A percentile compares a stretch with the other conserved stretches of the same genome.
These are phyloP conservation scores for Antennarius maculatus DNA, from an alignment of 2,797 vertebrate species.

Conservation along the genomic window DNA sequence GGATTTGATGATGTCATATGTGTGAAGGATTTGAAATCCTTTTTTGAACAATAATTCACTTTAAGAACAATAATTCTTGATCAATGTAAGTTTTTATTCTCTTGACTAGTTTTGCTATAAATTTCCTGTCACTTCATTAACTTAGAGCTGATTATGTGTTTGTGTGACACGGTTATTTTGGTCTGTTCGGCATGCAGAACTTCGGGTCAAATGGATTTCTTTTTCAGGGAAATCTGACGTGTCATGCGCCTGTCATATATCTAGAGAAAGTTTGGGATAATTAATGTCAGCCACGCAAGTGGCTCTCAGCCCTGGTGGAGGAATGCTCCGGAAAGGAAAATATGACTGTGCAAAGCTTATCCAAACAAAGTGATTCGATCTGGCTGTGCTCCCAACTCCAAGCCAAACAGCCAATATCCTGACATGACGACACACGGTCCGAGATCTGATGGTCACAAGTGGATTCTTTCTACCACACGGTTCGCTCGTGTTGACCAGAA, in stretches of 20 bases:
- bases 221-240: neutral
- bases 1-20: too few relatives aligned
- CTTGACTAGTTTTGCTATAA: too few relatives aligned
- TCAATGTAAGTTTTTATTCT: too few relatives aligned
- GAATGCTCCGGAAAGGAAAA: conserved; percentile 44
- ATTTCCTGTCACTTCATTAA: conserved; percentile 8
- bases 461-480: conserved; percentile 49
- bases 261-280: conserved; percentile 44
- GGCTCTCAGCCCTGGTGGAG: conserved; percentile 32
- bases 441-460: conserved; percentile 49
- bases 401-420: conserved; percentile 50
- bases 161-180: conserved; percentile 20
- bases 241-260: conserved; percentile 39
- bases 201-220: conserved; percentile 14
- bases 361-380: conserved; percentile 54
- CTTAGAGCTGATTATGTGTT: conserved; percentile 24
- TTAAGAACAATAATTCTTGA: too few relatives aligned
- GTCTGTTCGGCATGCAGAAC: conserved; percentile 27
- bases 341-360: conserved; percentile 38
- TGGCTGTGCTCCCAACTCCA: conserved; percentile 46
- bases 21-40: too few relatives aligned
- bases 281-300: conserved; percentile 47
- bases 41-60: too few relatives aligned
- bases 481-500: conserved; percentile 28
- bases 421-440: conserved; percentile 33